A percentile compares a stretch with the other conserved stretches of the same genome.
Evolutionary conservation across 2,797 vertebrate species (phyloP).

Genomic region (Balearica regulorum): DNA sequence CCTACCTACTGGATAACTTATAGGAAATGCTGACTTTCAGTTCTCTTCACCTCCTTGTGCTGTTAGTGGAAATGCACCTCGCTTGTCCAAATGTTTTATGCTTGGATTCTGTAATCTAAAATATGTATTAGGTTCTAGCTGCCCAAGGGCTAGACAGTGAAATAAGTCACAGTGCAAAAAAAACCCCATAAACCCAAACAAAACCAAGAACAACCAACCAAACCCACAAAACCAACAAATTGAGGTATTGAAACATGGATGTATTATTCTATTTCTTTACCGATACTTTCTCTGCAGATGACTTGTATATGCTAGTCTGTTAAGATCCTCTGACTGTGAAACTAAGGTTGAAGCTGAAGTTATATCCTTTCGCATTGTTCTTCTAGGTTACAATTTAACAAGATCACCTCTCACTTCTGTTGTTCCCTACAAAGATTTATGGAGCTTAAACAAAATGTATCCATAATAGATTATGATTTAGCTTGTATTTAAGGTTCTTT

Average conservation of each 20-base stretch:
- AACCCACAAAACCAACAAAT: not conserved
- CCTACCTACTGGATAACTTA: not conserved
- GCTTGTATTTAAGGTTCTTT: not conserved
- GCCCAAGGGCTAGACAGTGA: not conserved
- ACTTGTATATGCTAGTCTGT: not conserved
- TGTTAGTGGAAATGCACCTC: not conserved
- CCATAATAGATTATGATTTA: not conserved
- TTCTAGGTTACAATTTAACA: not conserved
- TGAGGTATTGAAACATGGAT: not conserved
- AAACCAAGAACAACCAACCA: not conserved
- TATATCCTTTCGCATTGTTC: not conserved
- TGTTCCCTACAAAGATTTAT: not conserved
- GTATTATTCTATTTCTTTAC: not conserved
- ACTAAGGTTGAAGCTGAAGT: not conserved
- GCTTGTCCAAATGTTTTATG: not conserved
- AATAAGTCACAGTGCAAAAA: not conserved
- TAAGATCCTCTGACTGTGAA: not conserved
- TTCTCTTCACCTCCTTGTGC: not conserved
- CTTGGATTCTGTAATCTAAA: not conserved
- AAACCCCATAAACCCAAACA: not conserved
- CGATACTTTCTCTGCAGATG: not conserved
- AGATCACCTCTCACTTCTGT: not conserved
- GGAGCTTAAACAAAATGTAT: not conserved
- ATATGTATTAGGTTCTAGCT: not conserved
- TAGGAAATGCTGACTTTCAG: not conserved